Conservation (phyloP, 2,113 vertebrate genomes). For the Plotosus lineatus region DNA sequence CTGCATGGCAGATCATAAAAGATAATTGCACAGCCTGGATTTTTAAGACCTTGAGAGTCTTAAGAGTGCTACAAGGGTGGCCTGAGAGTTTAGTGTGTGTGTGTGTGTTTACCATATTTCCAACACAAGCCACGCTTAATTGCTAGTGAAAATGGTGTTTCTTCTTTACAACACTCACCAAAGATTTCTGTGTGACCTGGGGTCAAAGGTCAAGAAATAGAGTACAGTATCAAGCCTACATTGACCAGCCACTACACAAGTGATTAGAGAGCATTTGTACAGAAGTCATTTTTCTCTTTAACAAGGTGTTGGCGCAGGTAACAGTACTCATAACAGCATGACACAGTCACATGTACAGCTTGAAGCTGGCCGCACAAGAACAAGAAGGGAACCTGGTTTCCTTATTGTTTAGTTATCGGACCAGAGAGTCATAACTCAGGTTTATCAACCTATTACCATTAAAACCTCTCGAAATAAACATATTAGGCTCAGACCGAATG, state of each 20-base stretch:
- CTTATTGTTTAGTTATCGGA: conserved; percentile 36
- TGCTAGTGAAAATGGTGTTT: neutral
- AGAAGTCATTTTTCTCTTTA: conserved; percentile 24
- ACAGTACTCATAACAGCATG: conserved; percentile 39
- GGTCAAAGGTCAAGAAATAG: neutral
- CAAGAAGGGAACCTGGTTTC: conserved; percentile 25
- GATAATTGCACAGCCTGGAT: conserved; percentile 76
- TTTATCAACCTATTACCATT: neutral
- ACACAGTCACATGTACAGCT: conserved; percentile 31
- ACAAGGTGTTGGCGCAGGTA: conserved; percentile 50
- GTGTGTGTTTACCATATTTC: conserved; percentile 52
- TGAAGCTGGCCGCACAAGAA: conserved; percentile 47
- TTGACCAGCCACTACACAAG: neutral
- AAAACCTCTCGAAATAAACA: conserved; percentile 14
- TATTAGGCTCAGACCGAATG: neutral
- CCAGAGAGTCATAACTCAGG: conserved; percentile 2
- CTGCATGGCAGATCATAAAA: conserved; percentile 79
- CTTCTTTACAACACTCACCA: neutral
- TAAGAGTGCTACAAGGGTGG: conserved; percentile 67
- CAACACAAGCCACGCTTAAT: neutral
- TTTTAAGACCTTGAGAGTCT: conserved; percentile 72
- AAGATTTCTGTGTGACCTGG: neutral
- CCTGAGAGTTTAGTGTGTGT: conserved; percentile 25
- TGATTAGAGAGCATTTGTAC: neutral
- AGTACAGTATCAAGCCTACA: neutral